A percentile compares a stretch with the other conserved stretches of the same genome.
Evolutionary conservation across 2,113 vertebrate species (phyloP).

Genomic region (Lynx canadensis): DNA sequence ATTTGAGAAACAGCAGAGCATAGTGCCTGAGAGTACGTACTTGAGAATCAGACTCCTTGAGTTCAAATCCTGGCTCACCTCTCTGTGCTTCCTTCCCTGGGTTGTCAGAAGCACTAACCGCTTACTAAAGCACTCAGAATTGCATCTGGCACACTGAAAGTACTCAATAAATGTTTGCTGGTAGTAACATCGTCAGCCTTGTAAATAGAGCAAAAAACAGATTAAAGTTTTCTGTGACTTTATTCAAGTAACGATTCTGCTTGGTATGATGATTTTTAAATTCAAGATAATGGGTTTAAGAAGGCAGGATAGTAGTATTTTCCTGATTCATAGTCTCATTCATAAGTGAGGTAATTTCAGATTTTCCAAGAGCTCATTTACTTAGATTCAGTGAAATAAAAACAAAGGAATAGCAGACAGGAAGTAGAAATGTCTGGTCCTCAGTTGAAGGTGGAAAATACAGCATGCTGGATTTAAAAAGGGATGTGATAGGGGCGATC

Average conservation of each 20-base stretch:
- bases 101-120: not conserved
- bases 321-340: not conserved
- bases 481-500: not conserved
- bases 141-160: not conserved
- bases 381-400: conserved; percentile 35
- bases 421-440: not conserved
- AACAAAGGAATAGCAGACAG: not conserved
- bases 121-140: not conserved
- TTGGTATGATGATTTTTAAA: conserved; percentile 1
- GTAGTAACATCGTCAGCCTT: not conserved
- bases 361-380: conserved; percentile 11
- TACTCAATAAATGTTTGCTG: not conserved
- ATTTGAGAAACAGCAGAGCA: not conserved
- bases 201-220: not conserved
- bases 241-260: conserved; percentile 41
- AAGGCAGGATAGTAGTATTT: conserved; percentile 18
- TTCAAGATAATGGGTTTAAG: conserved; percentile 10
- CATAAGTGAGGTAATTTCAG: conserved; percentile 13
- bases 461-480: not conserved
- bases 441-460: not conserved
- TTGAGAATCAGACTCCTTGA: not conserved
- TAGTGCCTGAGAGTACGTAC: not conserved
- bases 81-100: not conserved
- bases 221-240: conserved; percentile 26
- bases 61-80: not conserved